Conservation (phyloP, 2,888 invertebrate genomes). For the Alentia gelatinosa region DNA sequence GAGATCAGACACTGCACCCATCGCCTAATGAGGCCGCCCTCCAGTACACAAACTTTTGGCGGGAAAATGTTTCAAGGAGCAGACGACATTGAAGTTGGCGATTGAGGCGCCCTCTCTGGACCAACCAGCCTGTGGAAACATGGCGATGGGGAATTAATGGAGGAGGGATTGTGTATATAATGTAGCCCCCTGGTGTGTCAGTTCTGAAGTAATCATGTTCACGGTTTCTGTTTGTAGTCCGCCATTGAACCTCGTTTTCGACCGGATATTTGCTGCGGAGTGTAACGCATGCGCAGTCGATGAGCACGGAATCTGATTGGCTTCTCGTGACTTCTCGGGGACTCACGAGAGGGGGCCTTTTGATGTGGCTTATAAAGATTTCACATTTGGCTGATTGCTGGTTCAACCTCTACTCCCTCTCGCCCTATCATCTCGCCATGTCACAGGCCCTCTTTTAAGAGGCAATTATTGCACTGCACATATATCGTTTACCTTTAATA, state of each 20-base stretch:
- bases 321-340: background rate
- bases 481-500: no score
- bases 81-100: background rate
- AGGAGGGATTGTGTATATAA: no score
- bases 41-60: background rate
- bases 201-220: no score
- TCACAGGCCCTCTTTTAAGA: no score
- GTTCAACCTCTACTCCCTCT: no score
- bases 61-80: background rate
- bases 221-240: background rate
- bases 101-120: background rate
- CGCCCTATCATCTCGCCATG: no score
- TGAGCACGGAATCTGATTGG: background rate
- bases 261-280: background rate
- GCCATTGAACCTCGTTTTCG: background rate
- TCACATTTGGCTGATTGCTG: background rate
- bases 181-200: no score
- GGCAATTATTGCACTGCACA: no score
- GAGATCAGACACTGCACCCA: background rate
- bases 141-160: no score
- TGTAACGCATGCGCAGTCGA: no score
- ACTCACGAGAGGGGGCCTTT: background rate
- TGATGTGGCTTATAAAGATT: background rate
- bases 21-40: background rate
- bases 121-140: background rate